Evolutionary conservation across 2,113 vertebrate species (phyloP), one percentile per base, ranked within the genome.

Genomic region (Channa argus): DNA sequence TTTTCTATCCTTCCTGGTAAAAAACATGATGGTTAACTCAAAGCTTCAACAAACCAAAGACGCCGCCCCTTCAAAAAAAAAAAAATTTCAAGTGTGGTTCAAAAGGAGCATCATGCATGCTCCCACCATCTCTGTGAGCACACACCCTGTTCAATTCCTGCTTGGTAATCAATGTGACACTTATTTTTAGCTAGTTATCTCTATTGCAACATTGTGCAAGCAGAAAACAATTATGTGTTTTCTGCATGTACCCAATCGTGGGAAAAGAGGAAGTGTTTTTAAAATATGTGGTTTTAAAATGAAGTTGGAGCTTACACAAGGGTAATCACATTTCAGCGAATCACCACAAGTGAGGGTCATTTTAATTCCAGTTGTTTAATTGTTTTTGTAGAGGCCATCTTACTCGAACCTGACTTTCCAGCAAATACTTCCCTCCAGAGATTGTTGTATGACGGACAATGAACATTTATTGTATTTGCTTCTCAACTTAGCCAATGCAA

Each of bases 181-280:
- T 37, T 50, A 0, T 2, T 13, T 2, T 13, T 3, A 54, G 12
- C 9, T 49, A 7, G 2, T 51, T 13, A 2, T 36, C 3, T 14
- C 2, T 14, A 5, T 36, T 7, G 9, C 61, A 50, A 39, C 13
- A 13, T 9, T 15, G 13, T 49, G 12, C 5, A 33, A 45, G 11
- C 51, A 13, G 6, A 39, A 37, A 10, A 6, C 8, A 5, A 39
- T 34, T 11, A 41, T 2, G n/a, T 7, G 14, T 53, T 14, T 34
- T 2, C 39, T 51, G 36, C 39, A 46, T 63, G 13, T 38, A 50
- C 53, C 53, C 51, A 38, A 0, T 36, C 41, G 41, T 41, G 5
- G 4, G 1, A 37, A 80, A 81, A 79, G 71, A 74, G 81, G 84
- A 88, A 84, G 62, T 55, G 46, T 6, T 8, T 2, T n/a, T n/a